Percentiles rank a stretch among this genome's conserved stretches.
Conservation (phyloP, 1,140 invertebrate species). For the Drosophila prosaltans region DNA sequence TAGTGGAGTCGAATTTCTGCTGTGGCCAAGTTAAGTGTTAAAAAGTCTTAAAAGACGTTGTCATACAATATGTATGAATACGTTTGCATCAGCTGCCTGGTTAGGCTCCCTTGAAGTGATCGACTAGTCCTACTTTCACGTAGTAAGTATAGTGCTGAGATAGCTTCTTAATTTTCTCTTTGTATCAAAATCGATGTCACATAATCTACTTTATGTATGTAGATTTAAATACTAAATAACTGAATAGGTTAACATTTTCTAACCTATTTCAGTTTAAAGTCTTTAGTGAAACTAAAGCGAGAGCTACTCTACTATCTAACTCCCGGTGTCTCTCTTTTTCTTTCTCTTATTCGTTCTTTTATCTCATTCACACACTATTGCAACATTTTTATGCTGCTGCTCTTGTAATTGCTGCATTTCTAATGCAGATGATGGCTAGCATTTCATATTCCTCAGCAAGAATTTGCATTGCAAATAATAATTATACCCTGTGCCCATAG, state of each 20-base stretch:
- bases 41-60: conserved; percentile 14
- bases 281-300: no score
- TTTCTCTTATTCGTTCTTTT: not conserved
- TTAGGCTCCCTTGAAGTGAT: no score
- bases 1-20: conserved; percentile 15
- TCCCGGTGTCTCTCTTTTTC: not conserved
- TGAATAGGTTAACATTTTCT: no score
- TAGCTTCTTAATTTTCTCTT: no score
- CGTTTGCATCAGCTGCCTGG: not conserved
- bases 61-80: not conserved
- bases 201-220: no score
- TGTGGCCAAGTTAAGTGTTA: no score
- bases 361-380: not conserved
- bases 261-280: no score
- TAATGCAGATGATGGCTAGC: conserved; percentile 54
- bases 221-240: no score
- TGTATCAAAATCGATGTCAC: no score
- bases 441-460: conserved; percentile 48
- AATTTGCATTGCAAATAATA: conserved; percentile 78
- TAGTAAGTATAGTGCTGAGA: no score
- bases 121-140: no score
- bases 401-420: conserved; percentile 49
- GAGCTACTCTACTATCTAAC: not conserved
- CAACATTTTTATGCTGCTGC: not conserved
- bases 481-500: no score